Evolutionary conservation across 2,113 vertebrate species (phyloP), one percentile per base, ranked within the genome.

Genomic region (Entelurus aequoreus): DNA sequence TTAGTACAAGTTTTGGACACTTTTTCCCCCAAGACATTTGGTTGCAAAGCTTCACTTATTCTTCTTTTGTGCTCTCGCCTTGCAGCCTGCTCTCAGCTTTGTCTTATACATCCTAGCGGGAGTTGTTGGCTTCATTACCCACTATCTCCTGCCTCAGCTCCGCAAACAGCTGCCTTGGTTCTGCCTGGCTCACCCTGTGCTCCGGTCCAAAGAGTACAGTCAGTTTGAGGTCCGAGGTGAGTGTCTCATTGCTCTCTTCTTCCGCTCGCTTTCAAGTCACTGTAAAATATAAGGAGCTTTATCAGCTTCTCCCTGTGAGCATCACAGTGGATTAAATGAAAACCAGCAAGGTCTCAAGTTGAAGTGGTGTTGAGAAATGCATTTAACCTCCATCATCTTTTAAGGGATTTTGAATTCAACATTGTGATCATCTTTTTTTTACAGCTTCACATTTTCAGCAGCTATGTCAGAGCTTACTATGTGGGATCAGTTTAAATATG

Each of bases 151-250:
- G 83, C 94, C 94, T 8, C 94, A 95, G 71, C 92, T 95, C 36
- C 93, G 94, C 61, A 95, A 95, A 62, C 94, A 95, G 85, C 90
- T 95, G 66, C 94, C 94, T 4, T 95, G 94, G 94, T 95, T 94
- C 87, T 95, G 94, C 81, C 86, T 95, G 75, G 91, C 94, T 0
- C 94, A 94, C 74, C 94, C 94, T 0, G 90, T 95, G 74, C 90
- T 95, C 63, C 94, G 94, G 68, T 93, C 94, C 0, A 87, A 87
- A 63, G 94, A 95, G 83, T 95, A 95, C 82, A 95, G 92, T 83
- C 94, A 95, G 89, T 95, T 95, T 0, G 94, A 95, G 85, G 94
- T 95, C 68, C 90, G 94, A 44, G 93, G 94, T 95, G 79, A 92
- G 92, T 83, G 65, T 47, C 15, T 42, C 7, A 36, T 51, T 46